Evolutionary conservation across 2,797 vertebrate genomes (phyloP).

Genomic region (Anisognathus igniventris): DNA sequence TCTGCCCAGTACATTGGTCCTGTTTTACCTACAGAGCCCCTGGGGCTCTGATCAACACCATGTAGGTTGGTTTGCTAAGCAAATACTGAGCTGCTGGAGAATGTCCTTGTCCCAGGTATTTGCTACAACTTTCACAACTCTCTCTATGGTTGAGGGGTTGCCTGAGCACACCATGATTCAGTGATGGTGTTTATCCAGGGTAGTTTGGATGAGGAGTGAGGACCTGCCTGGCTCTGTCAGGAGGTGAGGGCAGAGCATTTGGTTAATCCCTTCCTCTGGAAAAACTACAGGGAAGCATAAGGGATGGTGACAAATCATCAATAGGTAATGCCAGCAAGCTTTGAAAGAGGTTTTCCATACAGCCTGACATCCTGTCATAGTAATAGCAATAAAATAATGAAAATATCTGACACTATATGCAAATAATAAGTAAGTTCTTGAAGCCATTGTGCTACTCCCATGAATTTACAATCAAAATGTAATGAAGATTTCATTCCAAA

Average conservation of each 20-base stretch:
- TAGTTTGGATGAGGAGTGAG: background rate
- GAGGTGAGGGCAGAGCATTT: background rate
- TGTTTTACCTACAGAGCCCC: background rate
- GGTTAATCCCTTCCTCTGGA: background rate
- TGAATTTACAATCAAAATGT: background rate
- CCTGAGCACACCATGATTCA: background rate
- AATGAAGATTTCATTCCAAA: background rate
- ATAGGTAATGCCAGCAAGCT: background rate
- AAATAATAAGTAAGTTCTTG: background rate
- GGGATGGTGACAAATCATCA: background rate
- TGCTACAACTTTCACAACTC: background rate
- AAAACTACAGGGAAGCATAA: background rate
- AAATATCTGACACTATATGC: background rate
- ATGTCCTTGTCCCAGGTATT: background rate
- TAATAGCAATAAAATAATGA: background rate
- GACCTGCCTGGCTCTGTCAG: background rate
- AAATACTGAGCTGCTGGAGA: background rate
- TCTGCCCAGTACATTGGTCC: background rate
- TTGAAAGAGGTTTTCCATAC: background rate
- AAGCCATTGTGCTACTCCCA: background rate
- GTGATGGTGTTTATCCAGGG: background rate
- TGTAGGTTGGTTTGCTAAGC: background rate
- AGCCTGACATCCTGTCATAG: background rate
- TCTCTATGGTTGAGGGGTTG: background rate
- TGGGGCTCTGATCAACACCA: fast-evolving